These are phyloP conservation scores for Brienomyrus brachyistius DNA, from an alignment of 2,113 vertebrate species.

Conservation along the genomic window DNA sequence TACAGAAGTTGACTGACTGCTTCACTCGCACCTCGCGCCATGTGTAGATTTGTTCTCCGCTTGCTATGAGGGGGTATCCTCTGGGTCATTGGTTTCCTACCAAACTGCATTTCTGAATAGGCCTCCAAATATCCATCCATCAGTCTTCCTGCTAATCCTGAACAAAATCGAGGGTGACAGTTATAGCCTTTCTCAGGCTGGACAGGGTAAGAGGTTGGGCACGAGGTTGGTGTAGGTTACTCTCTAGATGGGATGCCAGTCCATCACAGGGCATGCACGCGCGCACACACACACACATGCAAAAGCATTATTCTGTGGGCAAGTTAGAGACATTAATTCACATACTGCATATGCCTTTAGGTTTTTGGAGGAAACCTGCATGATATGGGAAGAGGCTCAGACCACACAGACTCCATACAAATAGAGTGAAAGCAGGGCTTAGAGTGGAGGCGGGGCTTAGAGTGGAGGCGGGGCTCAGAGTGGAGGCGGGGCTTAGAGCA, in stretches of 20 bases:
- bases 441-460: too few relatives aligned
- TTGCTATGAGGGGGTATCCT: not conserved
- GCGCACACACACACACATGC: not conserved
- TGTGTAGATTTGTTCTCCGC: too few relatives aligned
- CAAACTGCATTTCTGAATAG: not conserved
- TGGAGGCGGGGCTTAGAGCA: too few relatives aligned
- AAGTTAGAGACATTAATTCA: too few relatives aligned
- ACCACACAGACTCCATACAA: too few relatives aligned
- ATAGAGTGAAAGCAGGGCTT: too few relatives aligned
- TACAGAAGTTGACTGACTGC: not conserved
- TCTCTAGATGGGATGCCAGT: not conserved
- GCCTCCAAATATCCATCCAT: not conserved
- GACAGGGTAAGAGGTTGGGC: not conserved
- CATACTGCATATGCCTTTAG: too few relatives aligned
- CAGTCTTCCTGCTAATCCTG: not conserved
- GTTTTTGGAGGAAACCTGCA: too few relatives aligned
- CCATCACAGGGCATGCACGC: not conserved
- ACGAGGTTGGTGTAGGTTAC: not conserved
- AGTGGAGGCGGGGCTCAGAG: too few relatives aligned
- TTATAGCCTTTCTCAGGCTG: not conserved
- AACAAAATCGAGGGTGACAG: not conserved
- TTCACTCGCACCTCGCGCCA: too few relatives aligned
- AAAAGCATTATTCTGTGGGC: too few relatives aligned
- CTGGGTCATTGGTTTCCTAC: not conserved
- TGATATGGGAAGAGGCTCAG: too few relatives aligned